Evolutionary conservation across 2,888 invertebrate species (phyloP).

Genomic region (Hyalella azteca): DNA sequence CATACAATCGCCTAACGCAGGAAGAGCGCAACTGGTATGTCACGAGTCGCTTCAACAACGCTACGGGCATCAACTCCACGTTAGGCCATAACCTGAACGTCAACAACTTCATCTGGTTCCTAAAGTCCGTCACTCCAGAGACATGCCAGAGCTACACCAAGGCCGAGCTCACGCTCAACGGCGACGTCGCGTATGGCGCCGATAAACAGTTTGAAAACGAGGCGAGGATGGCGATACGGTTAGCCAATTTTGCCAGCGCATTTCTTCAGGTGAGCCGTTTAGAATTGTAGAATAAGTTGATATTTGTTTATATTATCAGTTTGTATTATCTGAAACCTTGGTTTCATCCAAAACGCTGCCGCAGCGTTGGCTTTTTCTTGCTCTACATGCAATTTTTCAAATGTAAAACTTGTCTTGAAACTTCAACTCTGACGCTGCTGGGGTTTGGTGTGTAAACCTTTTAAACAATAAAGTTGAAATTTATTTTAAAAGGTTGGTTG

Average conservation of each 20-base stretch:
- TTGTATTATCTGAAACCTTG: too few species aligned
- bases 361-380: too few species aligned
- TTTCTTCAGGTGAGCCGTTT: constrained; percentile 87
- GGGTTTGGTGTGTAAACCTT: too few species aligned
- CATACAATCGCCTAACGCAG: constrained; percentile 78
- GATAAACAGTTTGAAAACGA: constrained; percentile 91
- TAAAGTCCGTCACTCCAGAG: constrained; percentile 72
- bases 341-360: too few species aligned
- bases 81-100: constrained; percentile 75
- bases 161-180: constrained; percentile 78
- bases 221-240: constrained; percentile 92
- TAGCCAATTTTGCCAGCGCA: constrained; percentile 94
- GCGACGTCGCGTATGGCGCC: constrained; percentile 85
- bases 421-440: too few species aligned
- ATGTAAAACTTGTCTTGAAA: too few species aligned
- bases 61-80: constrained; percentile 71
- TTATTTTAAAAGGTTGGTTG: too few species aligned
- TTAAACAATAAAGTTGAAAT: too few species aligned
- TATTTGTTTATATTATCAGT: too few species aligned
- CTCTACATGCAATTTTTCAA: too few species aligned
- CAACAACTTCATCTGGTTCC: constrained; percentile 78
- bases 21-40: constrained; percentile 76
- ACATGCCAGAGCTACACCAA: constrained; percentile 75
- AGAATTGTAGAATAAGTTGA: too few species aligned
- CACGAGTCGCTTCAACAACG: constrained; percentile 77